A percentile compares a stretch with the other conserved stretches of the same genome.
phyloP scores from a whole-genome alignment of 2,113 vertebrate species.

The Callipepla californica region DNA sequence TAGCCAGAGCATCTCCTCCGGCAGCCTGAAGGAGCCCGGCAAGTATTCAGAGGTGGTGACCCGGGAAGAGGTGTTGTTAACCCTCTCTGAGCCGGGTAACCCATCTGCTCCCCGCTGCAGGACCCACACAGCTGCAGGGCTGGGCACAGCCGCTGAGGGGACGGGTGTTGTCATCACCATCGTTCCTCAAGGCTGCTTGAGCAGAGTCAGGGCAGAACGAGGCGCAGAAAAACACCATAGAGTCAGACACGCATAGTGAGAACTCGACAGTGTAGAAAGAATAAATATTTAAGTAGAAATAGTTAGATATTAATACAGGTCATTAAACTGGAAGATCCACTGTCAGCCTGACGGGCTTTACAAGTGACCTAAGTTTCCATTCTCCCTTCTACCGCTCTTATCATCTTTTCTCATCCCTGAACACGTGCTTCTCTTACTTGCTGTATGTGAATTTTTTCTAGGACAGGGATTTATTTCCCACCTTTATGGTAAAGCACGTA shows the following conservation, averaged over 20 bases:
- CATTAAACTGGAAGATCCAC: background rate
- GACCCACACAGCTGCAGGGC: background rate
- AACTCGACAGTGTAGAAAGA: background rate
- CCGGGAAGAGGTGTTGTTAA: background rate
- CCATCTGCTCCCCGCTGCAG: too few relatives aligned
- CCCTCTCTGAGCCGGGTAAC: background rate
- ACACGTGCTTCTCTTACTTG: background rate
- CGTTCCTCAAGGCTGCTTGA: background rate
- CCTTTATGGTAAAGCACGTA: background rate
- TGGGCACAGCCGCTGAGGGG: background rate
- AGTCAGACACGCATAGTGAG: background rate
- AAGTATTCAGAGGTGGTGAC: background rate
- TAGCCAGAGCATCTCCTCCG: background rate
- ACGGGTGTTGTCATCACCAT: background rate
- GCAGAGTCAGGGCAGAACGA: background rate
- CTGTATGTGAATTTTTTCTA: background rate
- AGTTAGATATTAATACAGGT: background rate
- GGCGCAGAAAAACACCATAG: background rate
- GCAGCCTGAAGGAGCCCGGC: background rate
- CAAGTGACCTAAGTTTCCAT: background rate
- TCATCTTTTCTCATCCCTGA: background rate
- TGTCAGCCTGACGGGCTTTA: background rate
- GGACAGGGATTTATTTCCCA: conserved; percentile 3
- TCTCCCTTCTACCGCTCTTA: background rate
- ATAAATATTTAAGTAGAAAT: background rate